These are phyloP conservation scores for Heliconius eleuchia DNA, from an alignment of 1,140 invertebrate genomes.

Conservation along the genomic window DNA sequence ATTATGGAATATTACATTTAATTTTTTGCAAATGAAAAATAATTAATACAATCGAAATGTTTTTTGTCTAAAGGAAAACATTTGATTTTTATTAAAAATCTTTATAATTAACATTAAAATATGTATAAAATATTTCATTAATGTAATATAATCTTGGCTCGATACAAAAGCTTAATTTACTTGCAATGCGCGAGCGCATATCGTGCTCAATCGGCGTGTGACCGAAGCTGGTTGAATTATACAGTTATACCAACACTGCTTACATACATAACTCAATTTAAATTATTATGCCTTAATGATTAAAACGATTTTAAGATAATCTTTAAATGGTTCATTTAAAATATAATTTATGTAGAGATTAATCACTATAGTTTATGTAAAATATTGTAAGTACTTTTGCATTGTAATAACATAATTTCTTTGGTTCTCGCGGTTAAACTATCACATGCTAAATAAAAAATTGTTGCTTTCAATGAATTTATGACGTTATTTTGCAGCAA, in stretches of 20 bases:
- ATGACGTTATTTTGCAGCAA: too few species aligned
- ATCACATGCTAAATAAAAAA: too few species aligned
- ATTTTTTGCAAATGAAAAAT: not conserved
- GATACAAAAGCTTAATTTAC: slow-evolving; percentile 44
- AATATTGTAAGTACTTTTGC: too few species aligned
- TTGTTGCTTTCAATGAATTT: too few species aligned
- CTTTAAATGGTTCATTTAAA: slow-evolving; percentile 9
- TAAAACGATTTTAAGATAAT: not conserved
- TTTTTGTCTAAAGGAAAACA: not conserved
- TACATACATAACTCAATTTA: not conserved
- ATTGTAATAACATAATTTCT: too few species aligned
- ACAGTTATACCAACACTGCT: slow-evolving; percentile 29
- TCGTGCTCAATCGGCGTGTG: slow-evolving; percentile 43
- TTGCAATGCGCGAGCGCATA: slow-evolving; percentile 48
- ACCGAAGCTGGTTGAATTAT: slow-evolving; percentile 35
- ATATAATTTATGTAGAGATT: too few species aligned
- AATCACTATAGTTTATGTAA: too few species aligned
- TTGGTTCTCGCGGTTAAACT: too few species aligned
- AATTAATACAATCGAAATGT: not conserved
- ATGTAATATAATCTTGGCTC: not conserved
- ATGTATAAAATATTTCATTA: not conserved
- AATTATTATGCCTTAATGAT: not conserved
- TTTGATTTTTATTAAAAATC: not conserved
- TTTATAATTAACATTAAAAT: not conserved
- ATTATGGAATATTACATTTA: too few species aligned